These are phyloP conservation scores for Bergia sp. DNA, from an alignment of 92 coral and sea anemone species.

Conservation along the genomic window DNA sequence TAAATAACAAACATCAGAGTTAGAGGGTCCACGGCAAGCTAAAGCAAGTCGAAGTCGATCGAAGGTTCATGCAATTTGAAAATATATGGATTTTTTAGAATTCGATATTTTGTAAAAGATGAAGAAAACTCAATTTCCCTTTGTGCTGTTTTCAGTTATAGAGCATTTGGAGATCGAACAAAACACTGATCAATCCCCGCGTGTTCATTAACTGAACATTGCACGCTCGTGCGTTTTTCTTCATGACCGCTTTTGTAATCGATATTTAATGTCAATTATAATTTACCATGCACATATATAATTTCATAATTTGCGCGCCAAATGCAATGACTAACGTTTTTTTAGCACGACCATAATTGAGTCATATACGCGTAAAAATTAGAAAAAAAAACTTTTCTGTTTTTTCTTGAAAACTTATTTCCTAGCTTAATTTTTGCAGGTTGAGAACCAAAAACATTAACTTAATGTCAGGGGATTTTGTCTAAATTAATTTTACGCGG, in stretches of 20 bases:
- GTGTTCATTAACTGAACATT: too few relatives aligned
- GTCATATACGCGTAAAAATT: slow-evolving; percentile 8
- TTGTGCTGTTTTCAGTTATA: slow-evolving; percentile 19
- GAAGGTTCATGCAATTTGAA: slow-evolving; percentile 17
- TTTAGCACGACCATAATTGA: slow-evolving; percentile 2
- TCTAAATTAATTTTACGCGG: background rate
- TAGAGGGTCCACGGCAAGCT: background rate
- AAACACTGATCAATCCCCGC: background rate
- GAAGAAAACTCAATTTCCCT: slow-evolving; percentile 15
- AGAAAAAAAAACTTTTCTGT: background rate
- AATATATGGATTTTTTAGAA: background rate
- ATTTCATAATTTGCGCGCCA: slow-evolving; percentile 11
- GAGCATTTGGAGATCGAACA: background rate
- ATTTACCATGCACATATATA: background rate
- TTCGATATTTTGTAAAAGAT: slow-evolving; percentile 14
- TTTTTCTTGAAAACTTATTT: background rate
- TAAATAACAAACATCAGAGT: slow-evolving; percentile 3
- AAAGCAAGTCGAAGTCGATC: background rate
- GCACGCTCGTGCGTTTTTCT: too few relatives aligned
- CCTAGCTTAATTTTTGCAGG: background rate
- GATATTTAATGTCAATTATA: background rate
- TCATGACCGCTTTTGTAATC: background rate
- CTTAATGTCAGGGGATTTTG: background rate
- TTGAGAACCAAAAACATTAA: slow-evolving; percentile 15
- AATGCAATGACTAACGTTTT: slow-evolving; percentile 7